phyloP scores from a whole-genome alignment of 2,888 invertebrate genomes.

The Microchrysa polita region DNA sequence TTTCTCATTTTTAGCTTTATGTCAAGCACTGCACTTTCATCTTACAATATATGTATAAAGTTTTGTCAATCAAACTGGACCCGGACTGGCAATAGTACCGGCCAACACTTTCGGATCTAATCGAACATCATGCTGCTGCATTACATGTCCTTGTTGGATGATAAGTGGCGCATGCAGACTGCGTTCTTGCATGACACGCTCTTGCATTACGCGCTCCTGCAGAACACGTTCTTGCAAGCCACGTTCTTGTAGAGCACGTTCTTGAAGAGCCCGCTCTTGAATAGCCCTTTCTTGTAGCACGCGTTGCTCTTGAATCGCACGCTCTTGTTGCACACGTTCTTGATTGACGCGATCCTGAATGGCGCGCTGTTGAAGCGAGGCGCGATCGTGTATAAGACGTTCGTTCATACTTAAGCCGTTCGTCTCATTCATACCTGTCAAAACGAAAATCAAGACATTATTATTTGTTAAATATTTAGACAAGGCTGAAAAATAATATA shows the following conservation, averaged over 20 bases:
- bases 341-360: constrained; percentile 51
- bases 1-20: background rate
- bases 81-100: constrained; percentile 51
- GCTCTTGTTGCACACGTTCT: constrained; percentile 52
- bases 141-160: constrained; percentile 52
- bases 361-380: constrained; percentile 49
- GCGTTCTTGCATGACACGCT: constrained; percentile 51
- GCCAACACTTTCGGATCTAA: constrained; percentile 53
- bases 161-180: constrained; percentile 52
- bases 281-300: constrained; percentile 52
- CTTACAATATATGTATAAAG: background rate
- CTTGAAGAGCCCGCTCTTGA: constrained; percentile 52
- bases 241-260: constrained; percentile 50
- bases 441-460: background rate
- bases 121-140: constrained; percentile 51
- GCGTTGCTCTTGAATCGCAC: constrained; percentile 47
- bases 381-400: constrained; percentile 51
- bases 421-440: constrained; percentile 51
- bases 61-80: constrained; percentile 49
- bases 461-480: constrained; percentile 52
- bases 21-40: background rate
- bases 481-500: too few species aligned
- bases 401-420: constrained; percentile 52
- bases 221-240: constrained; percentile 48
- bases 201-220: constrained; percentile 48